phyloP scores from a whole-genome alignment of 1,140 invertebrate genomes.

The Steinernema khuongi region DNA sequence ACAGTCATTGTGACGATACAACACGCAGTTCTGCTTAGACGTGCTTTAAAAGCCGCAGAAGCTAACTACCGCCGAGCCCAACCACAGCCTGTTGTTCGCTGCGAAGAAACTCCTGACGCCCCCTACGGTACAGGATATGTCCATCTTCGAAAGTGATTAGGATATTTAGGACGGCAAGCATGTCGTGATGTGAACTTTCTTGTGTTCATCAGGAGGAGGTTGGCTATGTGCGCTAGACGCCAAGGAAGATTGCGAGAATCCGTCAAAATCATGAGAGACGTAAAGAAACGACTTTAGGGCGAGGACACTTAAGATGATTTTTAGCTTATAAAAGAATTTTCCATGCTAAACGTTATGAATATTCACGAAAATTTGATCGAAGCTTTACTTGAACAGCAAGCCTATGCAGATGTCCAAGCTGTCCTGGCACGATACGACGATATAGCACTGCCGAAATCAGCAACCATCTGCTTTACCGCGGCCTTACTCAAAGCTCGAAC shows the following conservation, averaged over 20 bases:
- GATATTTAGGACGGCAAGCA: conserved; percentile 41
- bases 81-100: neutral
- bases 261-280: conserved; percentile 91
- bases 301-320: conserved; percentile 41
- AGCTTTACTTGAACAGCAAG: conserved; percentile 85
- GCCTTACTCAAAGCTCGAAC: conserved; percentile 84
- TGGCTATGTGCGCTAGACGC: conserved; percentile 93
- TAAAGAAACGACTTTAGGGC: conserved; percentile 58
- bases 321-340: conserved; percentile 87
- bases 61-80: conserved; percentile 77
- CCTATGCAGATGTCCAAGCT: conserved; percentile 91
- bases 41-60: conserved; percentile 81
- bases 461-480: conserved; percentile 92
- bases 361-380: conserved; percentile 97
- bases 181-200: conserved; percentile 86
- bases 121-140: conserved; percentile 73
- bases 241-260: conserved; percentile 87
- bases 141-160: conserved; percentile 15
- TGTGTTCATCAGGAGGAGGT: conserved; percentile 83
- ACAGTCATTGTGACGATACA: conserved; percentile 40
- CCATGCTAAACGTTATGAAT: conserved; percentile 87
- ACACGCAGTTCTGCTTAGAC: conserved; percentile 78
- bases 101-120: conserved; percentile 46
- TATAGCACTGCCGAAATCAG: conserved; percentile 67
- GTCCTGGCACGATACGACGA: conserved; percentile 89